Conservation (phyloP, 2,113 vertebrate genomes). For the Abramis brama region DNA sequence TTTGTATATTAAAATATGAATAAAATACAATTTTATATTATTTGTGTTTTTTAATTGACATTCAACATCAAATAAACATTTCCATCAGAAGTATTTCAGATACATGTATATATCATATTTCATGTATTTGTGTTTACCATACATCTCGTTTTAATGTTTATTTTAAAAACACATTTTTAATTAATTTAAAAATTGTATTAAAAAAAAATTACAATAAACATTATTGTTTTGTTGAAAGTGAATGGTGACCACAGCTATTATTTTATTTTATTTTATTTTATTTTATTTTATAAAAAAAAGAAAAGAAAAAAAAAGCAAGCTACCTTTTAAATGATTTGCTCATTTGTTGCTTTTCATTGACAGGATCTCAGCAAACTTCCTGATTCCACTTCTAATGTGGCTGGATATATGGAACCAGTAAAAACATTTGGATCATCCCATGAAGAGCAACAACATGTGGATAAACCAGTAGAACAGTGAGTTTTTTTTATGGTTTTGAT, state of each 20-base stretch:
- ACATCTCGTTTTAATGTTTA: too few relatives aligned
- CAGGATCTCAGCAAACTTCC: constrained; percentile 48
- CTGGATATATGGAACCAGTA: constrained; percentile 33
- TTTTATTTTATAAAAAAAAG: too few relatives aligned
- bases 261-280: neutral
- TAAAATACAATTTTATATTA: too few relatives aligned
- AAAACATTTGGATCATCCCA: constrained; percentile 19
- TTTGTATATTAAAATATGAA: too few relatives aligned
- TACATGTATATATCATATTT: too few relatives aligned
- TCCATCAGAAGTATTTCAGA: too few relatives aligned
- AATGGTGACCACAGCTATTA: neutral
- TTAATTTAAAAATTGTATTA: neutral
- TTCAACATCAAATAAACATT: too few relatives aligned
- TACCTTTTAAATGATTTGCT: too few relatives aligned
- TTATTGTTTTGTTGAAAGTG: neutral
- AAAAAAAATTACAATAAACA: neutral
- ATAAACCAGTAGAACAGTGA: constrained; percentile 41
- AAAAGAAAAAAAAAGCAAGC: too few relatives aligned
- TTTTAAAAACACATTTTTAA: too few relatives aligned
- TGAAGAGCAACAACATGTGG: constrained; percentile 10
- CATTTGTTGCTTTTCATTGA: neutral
- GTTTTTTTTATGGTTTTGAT: neutral
- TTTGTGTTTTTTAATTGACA: too few relatives aligned
- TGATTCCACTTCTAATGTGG: neutral
- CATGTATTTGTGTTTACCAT: too few relatives aligned